Evolutionary conservation across 53 echinoderm and acorn worm genomes (phyloP), one percentile per base, ranked within the genome.

Genomic region (Stichopus horrens): DNA sequence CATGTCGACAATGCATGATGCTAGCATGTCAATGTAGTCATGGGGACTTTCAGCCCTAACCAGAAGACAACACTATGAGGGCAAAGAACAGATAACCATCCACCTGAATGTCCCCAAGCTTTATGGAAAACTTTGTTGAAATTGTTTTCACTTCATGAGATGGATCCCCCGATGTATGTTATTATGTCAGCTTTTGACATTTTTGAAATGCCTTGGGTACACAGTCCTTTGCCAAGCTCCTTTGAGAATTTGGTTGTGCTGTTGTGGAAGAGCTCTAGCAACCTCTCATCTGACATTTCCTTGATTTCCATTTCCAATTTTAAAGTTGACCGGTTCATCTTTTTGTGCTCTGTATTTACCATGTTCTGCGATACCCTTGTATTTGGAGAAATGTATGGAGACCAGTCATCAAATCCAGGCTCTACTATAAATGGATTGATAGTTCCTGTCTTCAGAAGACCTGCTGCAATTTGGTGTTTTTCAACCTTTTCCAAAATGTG

Each of bases 1-100:
- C 87, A 88, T 88, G 76, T 88, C 88, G n/a, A 88, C 57, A 8
- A 88, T 6, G 19, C 54, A 55, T 7, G 18, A n/a, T 14, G 54
- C 52, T 10, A 87, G 74, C 8, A 87, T 75, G 55, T 88, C 88
- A 10, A 76, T 52, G 18, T 88, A 88, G 22, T 88, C 88, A 20
- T 55, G 14, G 52, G 76, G 88, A 54, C 88, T 88, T 56, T 88
- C 88, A 7, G 88, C 88, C 75, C 88, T 52, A 53, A 88, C 56
- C 7, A 75, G 4, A 76, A 0, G 9, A 88, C 76, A 9, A 76
- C 21, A 8, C 76, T 76, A 57, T 88, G 88, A 19, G 54, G 88
- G 54, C 88, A 88, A 9, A 76, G 5, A n/a, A 76, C n/a, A 7
- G 88, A 88, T 8, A 52, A 5, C 76, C 76, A 88, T 4, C 88